Conservation (phyloP, 64 coral and sea anemone genomes). For the Stichodactyla helianthus region DNA sequence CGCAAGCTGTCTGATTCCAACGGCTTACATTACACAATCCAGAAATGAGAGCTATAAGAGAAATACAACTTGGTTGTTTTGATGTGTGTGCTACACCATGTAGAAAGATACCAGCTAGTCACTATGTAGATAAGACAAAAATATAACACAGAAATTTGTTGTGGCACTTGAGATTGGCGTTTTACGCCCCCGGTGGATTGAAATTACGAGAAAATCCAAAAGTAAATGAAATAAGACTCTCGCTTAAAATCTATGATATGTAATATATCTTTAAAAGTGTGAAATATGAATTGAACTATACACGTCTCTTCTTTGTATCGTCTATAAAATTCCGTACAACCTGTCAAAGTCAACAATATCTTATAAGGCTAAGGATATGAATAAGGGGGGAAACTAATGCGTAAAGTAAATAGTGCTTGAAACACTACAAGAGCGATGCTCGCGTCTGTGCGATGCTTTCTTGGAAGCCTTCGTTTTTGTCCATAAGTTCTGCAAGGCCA, state of each 20-base stretch:
- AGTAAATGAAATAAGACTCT: constrained; percentile 30
- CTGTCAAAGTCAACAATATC: constrained; percentile 39
- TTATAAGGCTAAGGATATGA: constrained; percentile 42
- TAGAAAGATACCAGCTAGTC: constrained; percentile 37
- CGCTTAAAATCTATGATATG: constrained; percentile 11
- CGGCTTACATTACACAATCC: constrained; percentile 13
- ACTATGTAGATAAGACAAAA: constrained; percentile 19
- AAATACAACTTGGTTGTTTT: constrained; percentile 31
- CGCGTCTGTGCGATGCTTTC: constrained; percentile 13
- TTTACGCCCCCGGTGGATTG: constrained; percentile 59
- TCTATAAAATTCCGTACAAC: constrained; percentile 74
- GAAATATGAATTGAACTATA: constrained; percentile 43
- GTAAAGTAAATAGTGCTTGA: constrained; percentile 91
- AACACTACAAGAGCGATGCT: constrained; percentile 53
- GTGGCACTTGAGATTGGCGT: constrained; percentile 46
- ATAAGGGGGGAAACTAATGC: constrained; percentile 76
- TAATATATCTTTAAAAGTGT: constrained; percentile 45
- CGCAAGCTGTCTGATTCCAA: constrained; percentile 2
- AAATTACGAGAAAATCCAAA: constrained; percentile 37
- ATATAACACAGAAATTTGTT: constrained; percentile 25
- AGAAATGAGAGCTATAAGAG: not conserved
- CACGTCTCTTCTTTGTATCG: constrained; percentile 33
- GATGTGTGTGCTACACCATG: not conserved
- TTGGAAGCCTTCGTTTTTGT: constrained; percentile 17
- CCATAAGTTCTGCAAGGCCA: constrained; percentile 14